These are phyloP conservation scores for Cololabis saira DNA, from an alignment of 2,113 vertebrate species.

Conservation along the genomic window DNA sequence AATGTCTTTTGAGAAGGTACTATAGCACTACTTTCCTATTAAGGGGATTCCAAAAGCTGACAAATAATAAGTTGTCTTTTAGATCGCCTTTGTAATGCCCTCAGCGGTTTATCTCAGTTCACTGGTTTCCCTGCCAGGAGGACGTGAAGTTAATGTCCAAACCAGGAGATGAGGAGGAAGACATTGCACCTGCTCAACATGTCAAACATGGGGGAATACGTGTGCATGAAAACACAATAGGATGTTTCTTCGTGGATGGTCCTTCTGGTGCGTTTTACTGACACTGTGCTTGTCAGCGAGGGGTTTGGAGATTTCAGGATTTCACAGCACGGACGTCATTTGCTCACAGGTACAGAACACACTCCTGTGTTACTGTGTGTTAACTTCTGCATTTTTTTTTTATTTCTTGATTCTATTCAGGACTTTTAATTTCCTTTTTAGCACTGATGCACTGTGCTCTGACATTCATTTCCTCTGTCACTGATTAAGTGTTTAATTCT, in stretches of 20 bases:
- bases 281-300: not conserved
- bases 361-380: slow-evolving; percentile 12
- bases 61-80: not conserved
- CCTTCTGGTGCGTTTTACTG: slow-evolving; percentile 38
- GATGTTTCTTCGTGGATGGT: slow-evolving; percentile 48
- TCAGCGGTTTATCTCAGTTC: not conserved
- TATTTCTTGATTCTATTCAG: slow-evolving; percentile 12
- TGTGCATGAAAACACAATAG: slow-evolving; percentile 19
- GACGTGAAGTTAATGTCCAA: slow-evolving; percentile 9
- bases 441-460: not conserved
- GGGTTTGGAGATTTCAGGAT: slow-evolving; percentile 26
- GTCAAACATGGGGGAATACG: not conserved
- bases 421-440: slow-evolving; percentile 52
- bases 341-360: slow-evolving; percentile 57
- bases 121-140: not conserved
- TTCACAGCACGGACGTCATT: slow-evolving; percentile 29
- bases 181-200: slow-evolving; percentile 8
- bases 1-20: not conserved
- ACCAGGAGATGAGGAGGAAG: slow-evolving; percentile 1
- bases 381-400: slow-evolving; percentile 1
- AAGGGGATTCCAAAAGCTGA: slow-evolving; percentile 2
- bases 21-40: too few species aligned
- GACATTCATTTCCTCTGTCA: slow-evolving; percentile 33
- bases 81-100: not conserved
- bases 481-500: slow-evolving; percentile 3